These are phyloP conservation scores for Clusia tigrina DNA, from an alignment of 2,888 invertebrate genomes.

Conservation along the genomic window DNA sequence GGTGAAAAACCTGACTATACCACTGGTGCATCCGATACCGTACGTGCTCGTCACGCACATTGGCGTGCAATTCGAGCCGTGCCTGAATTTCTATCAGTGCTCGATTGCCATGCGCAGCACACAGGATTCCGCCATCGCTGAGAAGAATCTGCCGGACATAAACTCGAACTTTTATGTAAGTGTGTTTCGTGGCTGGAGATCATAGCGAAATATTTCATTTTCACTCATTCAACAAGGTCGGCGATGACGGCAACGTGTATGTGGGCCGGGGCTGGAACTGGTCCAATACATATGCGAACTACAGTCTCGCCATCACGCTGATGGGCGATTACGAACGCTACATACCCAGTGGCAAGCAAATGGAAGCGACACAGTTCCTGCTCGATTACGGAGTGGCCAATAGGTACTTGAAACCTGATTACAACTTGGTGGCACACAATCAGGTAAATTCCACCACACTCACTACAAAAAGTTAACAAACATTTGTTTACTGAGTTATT, in stretches of 20 bases:
- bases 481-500: too few relatives aligned
- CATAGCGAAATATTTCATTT: not conserved
- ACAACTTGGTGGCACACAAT: conserved; percentile 69
- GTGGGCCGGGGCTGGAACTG: conserved; percentile 67
- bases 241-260: conserved; percentile 68
- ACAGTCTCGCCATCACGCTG: conserved; percentile 65
- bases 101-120: conserved; percentile 64
- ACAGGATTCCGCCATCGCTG: conserved; percentile 65
- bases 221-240: conserved; percentile 53
- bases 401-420: conserved; percentile 63
- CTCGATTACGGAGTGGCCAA: conserved; percentile 64
- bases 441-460: conserved; percentile 66
- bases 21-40: conserved; percentile 61
- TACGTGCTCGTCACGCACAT: conserved; percentile 68
- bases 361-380: conserved; percentile 64
- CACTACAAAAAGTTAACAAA: conserved; percentile 67
- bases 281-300: conserved; percentile 67
- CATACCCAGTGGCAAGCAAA: conserved; percentile 62
- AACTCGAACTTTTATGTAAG: conserved; percentile 63
- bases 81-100: conserved; percentile 63
- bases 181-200: not conserved
- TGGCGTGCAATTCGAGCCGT: conserved; percentile 63
- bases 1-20: conserved; percentile 42
- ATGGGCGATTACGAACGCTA: conserved; percentile 66
- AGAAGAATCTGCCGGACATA: conserved; percentile 65